These are phyloP conservation scores for Scomber scombrus DNA, from an alignment of 2,113 vertebrate species.

Conservation along the genomic window DNA sequence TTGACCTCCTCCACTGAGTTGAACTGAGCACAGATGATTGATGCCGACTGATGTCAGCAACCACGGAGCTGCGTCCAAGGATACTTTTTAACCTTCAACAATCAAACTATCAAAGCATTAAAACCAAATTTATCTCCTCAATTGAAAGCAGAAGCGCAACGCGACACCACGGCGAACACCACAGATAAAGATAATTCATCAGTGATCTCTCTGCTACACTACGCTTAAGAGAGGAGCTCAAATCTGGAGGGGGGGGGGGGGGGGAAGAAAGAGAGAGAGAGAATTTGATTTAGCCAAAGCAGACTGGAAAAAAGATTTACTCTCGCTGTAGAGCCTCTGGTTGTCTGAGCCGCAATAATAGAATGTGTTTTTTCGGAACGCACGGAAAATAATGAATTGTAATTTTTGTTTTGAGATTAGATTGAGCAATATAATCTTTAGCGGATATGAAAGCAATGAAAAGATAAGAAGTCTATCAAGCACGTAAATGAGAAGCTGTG, in stretches of 20 bases:
- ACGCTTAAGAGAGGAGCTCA: background rate
- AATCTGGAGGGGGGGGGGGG: conserved; percentile 16
- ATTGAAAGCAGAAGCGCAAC: conserved; percentile 8
- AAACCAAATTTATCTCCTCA: conserved; percentile 34
- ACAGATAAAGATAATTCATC: conserved; percentile 44
- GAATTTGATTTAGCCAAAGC: conserved; percentile 40
- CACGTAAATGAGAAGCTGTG: conserved; percentile 46
- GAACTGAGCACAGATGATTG: conserved; percentile 27
- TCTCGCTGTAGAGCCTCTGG: conserved; percentile 39
- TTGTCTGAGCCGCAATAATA: conserved; percentile 29
- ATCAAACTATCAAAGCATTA: conserved; percentile 42
- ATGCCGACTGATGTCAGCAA: conserved; percentile 44
- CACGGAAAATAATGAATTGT: conserved; percentile 49
- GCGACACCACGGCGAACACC: conserved; percentile 15
- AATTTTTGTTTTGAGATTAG: conserved; percentile 62
- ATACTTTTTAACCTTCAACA: conserved; percentile 54
- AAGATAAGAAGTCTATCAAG: conserved; percentile 55
- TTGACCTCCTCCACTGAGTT: background rate
- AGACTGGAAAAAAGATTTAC: conserved; percentile 45
- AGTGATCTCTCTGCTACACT: conserved; percentile 18
- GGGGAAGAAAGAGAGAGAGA: too few species aligned
- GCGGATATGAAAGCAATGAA: conserved; percentile 49
- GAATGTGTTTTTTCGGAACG: conserved; percentile 23
- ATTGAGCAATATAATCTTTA: conserved; percentile 45
- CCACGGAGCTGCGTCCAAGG: background rate